These are phyloP conservation scores for Phlogophora meticulosa DNA, from an alignment of 2,888 invertebrate species.

Conservation along the genomic window DNA sequence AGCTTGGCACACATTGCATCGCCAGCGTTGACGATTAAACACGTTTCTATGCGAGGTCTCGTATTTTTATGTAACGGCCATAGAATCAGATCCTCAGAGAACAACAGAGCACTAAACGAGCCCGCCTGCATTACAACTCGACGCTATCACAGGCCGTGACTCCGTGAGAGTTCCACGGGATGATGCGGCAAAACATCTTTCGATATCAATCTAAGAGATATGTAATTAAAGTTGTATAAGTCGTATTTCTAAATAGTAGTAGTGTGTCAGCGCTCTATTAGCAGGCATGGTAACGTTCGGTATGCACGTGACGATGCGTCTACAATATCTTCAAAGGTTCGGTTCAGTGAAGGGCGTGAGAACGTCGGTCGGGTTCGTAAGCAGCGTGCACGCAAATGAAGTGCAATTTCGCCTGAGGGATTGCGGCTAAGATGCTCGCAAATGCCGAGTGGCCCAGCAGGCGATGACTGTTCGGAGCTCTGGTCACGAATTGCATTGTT, in stretches of 20 bases:
- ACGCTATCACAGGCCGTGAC: conserved; percentile 72
- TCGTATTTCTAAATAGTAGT: conserved; percentile 74
- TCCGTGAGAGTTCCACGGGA: conserved; percentile 77
- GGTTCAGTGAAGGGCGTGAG: conserved; percentile 80
- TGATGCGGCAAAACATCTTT: conserved; percentile 80
- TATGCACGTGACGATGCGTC: conserved; percentile 69
- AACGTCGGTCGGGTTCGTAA: conserved; percentile 77
- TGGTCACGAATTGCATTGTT: conserved; percentile 84
- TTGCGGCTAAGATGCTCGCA: conserved; percentile 78
- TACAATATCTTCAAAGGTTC: conserved; percentile 69
- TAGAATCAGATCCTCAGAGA: conserved; percentile 63
- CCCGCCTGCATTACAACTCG: conserved; percentile 77
- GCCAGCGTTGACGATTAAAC: conserved; percentile 86
- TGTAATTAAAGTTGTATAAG: conserved; percentile 74
- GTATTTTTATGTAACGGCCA: conserved; percentile 81
- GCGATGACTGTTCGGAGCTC: conserved; percentile 63
- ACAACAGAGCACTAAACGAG: conserved; percentile 77
- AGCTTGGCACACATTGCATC: conserved; percentile 78
- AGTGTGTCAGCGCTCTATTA: conserved; percentile 77
- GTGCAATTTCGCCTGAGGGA: conserved; percentile 84
- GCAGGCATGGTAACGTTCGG: conserved; percentile 65
- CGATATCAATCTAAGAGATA: conserved; percentile 74
- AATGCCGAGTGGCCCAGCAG: conserved; percentile 64
- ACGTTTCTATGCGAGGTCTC: conserved; percentile 90
- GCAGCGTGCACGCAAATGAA: conserved; percentile 85